A percentile compares a stretch with the other conserved stretches of the same genome.
Conservation (phyloP, 2,888 invertebrate genomes). For the Caenorhabditis sp. region DNA sequence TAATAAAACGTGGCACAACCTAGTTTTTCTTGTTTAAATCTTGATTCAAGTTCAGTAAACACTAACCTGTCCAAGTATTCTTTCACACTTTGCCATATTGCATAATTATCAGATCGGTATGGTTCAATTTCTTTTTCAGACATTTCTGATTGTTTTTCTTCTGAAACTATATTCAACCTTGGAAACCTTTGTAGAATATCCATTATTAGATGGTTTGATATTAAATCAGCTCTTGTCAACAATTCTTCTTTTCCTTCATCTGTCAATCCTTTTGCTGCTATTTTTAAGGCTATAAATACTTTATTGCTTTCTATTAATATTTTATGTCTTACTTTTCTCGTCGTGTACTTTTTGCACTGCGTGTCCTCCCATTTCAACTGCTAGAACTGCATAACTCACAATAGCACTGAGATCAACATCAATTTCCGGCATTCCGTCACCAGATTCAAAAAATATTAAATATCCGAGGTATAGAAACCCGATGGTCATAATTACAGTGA, state of each 20-base stretch:
- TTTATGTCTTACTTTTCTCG: constrained; percentile 50
- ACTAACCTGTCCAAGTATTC: constrained; percentile 17
- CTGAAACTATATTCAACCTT: constrained; percentile 60
- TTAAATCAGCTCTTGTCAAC: constrained; percentile 68
- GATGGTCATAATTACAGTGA: constrained; percentile 46
- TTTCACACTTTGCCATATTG: constrained; percentile 57
- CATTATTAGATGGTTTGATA: constrained; percentile 69
- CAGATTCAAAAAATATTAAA: constrained; percentile 60
- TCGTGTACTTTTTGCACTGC: constrained; percentile 63
- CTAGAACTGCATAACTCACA: constrained; percentile 67
- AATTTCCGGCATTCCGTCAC: constrained; percentile 62
- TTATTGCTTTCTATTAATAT: background rate
- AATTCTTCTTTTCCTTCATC: constrained; percentile 70
- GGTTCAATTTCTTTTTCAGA: constrained; percentile 54
- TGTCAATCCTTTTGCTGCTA: constrained; percentile 60
- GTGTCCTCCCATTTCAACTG: constrained; percentile 67
- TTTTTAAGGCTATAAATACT: constrained; percentile 41
- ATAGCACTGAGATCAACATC: constrained; percentile 65
- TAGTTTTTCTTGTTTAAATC: too few species aligned
- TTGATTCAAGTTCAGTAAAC: too few species aligned
- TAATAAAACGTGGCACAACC: too few species aligned
- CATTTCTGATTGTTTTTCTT: constrained; percentile 61
- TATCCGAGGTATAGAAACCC: constrained; percentile 65
- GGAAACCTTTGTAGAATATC: constrained; percentile 66
- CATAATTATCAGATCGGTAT: constrained; percentile 65